A percentile compares a stretch with the other conserved stretches of the same genome.
Conservation (phyloP, 2,797 vertebrate genomes). For the Mionectes olivaceus region DNA sequence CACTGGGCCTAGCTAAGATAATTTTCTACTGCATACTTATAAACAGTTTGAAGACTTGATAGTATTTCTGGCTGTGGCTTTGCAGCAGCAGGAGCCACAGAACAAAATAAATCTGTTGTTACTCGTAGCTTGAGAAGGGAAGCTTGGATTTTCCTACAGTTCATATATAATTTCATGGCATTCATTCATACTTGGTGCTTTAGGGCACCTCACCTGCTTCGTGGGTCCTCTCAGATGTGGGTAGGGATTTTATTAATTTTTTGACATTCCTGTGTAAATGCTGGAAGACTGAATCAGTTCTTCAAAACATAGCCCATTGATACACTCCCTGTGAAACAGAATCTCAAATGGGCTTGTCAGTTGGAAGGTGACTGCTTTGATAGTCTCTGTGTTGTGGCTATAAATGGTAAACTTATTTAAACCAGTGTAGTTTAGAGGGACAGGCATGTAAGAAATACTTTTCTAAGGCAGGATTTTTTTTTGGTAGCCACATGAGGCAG, state of each 20-base stretch:
- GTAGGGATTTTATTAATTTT: background rate
- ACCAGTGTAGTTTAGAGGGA: background rate
- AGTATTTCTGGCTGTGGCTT: background rate
- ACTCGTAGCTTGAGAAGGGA: background rate
- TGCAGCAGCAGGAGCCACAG: background rate
- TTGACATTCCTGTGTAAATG: background rate
- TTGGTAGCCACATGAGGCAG: background rate
- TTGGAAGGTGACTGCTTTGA: background rate
- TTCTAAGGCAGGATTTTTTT: background rate
- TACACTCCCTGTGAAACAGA: background rate
- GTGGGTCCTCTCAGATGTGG: background rate
- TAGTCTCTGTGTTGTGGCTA: background rate
- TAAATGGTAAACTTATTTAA: background rate
- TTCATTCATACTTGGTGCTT: background rate
- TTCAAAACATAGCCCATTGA: background rate
- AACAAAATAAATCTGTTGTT: background rate
- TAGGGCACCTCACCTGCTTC: background rate
- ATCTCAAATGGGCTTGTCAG: background rate
- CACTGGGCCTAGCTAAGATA: background rate
- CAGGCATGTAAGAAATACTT: background rate
- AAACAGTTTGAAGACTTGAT: background rate
- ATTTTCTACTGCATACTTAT: background rate
- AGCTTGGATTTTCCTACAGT: background rate
- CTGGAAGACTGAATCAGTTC: background rate
- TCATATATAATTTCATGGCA: background rate